Evolutionary conservation across 2,888 invertebrate species (phyloP).

Genomic region (Ichneumoninae sp.): DNA sequence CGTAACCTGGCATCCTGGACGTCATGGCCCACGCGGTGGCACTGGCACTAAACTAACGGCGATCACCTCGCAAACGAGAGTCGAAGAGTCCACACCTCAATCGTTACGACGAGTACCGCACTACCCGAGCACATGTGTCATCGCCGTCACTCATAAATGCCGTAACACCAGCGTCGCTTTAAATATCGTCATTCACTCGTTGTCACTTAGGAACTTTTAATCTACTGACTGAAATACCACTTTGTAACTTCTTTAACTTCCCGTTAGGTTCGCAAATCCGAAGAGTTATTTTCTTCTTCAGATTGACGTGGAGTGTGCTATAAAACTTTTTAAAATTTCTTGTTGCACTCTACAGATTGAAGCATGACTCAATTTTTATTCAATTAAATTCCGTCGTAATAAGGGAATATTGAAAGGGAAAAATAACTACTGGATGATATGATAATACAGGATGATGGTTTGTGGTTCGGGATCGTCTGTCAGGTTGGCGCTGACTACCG

Average conservation of each 20-base stretch:
- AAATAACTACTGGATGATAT: conserved; percentile 1
- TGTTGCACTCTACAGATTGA: neutral
- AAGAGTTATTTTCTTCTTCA: neutral
- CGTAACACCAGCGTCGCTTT: conserved; percentile 68
- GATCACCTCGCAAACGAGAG: conserved; percentile 65
- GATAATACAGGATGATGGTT: conserved; percentile 19
- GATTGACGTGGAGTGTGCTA: neutral
- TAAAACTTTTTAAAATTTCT: neutral
- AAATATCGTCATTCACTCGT: conserved; percentile 55
- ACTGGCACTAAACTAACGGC: conserved; percentile 51
- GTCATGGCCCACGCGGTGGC: conserved; percentile 63
- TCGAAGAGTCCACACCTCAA: conserved; percentile 64
- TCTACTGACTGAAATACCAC: neutral
- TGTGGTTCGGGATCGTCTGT: conserved; percentile 31
- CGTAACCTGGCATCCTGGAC: conserved; percentile 64
- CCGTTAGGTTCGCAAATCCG: neutral
- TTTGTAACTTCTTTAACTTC: neutral
- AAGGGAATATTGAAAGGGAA: neutral
- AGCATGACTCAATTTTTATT: neutral
- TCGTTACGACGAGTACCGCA: conserved; percentile 62
- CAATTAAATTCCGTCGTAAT: neutral
- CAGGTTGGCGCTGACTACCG: conserved; percentile 59
- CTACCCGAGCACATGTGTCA: conserved; percentile 76
- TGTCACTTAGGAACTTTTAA: conserved; percentile 31
- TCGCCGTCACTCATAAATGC: conserved; percentile 77